Base-by-base conservation (phyloP, 2,113 vertebrate genomes). In the Microcebus ravelobensis region DNA sequence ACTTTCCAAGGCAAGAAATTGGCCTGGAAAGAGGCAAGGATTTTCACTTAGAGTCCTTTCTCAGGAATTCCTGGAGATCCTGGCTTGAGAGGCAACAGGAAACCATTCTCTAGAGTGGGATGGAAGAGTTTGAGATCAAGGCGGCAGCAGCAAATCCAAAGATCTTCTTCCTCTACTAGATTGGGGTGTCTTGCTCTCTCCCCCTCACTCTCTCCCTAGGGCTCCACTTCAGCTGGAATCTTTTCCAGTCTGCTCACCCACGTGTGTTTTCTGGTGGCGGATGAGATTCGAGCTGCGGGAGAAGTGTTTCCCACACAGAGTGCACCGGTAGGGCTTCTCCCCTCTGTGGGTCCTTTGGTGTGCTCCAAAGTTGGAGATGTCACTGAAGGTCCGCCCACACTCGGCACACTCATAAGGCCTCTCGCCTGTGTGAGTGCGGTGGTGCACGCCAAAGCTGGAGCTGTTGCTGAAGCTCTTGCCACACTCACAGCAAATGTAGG, bases 311-410 rank as follows among this genome's bases (percentile, higher is more conserved):
- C 98, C 98, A 6, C 98, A 98, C 29, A 90, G 55, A 1, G 90
- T 95, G 91, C 98, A 98, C 2, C 88, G 91, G 34, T 98, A 98
- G 25, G 98, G 98, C 27, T 97, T 98, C 96, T 98, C 98, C 36
- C 98, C 98, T 42, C 98, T 96, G 91, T 98, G 98, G 59, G 98
- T 98, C 93, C 98, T 95, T 95, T 98, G 98, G 84, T 98, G 98
- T 7, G 97, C 97, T 0, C n/a, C 97, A 0, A 98, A 97, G 92
- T 98, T 98, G 48, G 97, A 98, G 73, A 97, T 97, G 45, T 97
- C 98, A 0, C 88, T 87, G 81, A 98, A 98, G 70, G 96, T 98
- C 95, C 98, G 97, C 70, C 97, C n/a, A 0, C 97, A 98, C 36
- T 92, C 96, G 1, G 87, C 4, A 7, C 90, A 77, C 65, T 96